Percentiles rank a stretch among this genome's conserved stretches.
These are phyloP conservation scores for Tarsius wallacei DNA, from an alignment of 2,797 vertebrate genomes.

Conservation along the genomic window DNA sequence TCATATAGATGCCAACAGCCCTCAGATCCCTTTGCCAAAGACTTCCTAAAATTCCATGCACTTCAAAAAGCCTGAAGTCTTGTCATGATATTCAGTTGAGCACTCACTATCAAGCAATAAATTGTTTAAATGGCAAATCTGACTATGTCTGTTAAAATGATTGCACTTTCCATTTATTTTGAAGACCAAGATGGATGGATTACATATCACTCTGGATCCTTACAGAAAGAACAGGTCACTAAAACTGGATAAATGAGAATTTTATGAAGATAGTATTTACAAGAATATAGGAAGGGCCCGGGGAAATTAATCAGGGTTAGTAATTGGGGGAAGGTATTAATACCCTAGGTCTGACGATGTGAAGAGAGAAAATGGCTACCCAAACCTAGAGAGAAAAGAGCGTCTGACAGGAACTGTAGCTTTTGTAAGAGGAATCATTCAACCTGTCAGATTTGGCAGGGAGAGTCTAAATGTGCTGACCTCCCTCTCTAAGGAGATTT, in stretches of 20 bases:
- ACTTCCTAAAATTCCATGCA: conserved; percentile 13
- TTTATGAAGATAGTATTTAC: neutral
- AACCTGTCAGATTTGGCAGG: neutral
- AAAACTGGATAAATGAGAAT: conserved; percentile 28
- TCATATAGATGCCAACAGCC: conserved; percentile 6
- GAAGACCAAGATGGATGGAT: neutral
- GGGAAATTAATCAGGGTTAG: neutral
- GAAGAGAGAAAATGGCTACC: neutral
- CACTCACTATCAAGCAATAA: conserved; percentile 40
- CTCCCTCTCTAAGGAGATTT: neutral
- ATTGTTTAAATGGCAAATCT: neutral
- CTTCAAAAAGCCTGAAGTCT: conserved; percentile 3
- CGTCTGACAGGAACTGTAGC: neutral
- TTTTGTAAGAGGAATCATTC: neutral
- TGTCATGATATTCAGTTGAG: neutral
- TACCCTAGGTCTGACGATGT: neutral
- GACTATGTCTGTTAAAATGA: conserved; percentile 51
- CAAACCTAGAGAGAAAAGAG: neutral
- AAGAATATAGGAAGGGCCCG: neutral
- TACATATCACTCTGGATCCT: neutral
- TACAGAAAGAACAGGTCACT: neutral
- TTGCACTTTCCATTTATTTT: conserved; percentile 30
- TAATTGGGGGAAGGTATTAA: neutral
- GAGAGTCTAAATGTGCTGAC: neutral
- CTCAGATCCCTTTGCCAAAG: neutral